A percentile compares a stretch with the other conserved stretches of the same genome.
Evolutionary conservation across 2,113 vertebrate species (phyloP).

Genomic region (Burhinus bistriatus): DNA sequence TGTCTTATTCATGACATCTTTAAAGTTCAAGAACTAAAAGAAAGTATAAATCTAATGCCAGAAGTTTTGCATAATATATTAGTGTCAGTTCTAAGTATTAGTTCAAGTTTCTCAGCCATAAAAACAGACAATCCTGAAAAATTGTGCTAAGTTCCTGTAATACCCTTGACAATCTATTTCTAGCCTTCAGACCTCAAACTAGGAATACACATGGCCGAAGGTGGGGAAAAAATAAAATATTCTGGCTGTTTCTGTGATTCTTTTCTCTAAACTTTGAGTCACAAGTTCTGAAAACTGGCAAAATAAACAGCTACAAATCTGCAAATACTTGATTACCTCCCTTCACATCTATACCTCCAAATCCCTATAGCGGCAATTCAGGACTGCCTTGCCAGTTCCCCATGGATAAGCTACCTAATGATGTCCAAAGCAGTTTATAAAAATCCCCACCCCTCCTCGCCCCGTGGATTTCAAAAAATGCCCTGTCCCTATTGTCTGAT

Average conservation of each 20-base stretch:
- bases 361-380: background rate
- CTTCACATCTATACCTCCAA: background rate
- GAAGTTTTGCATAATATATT: background rate
- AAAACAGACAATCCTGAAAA: background rate
- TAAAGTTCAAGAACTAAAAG: background rate
- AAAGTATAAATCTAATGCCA: background rate
- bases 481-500: background rate
- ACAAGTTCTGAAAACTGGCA: background rate
- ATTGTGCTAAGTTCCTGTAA: background rate
- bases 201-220: background rate
- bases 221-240: background rate
- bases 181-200: background rate
- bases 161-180: background rate
- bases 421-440: background rate
- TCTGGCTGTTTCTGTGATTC: background rate
- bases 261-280: background rate
- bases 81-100: background rate
- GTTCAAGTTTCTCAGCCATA: background rate
- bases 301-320: background rate
- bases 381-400: background rate
- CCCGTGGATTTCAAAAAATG: background rate
- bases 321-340: background rate
- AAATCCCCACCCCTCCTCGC: fast-evolving
- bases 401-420: background rate
- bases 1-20: background rate